Percentiles rank a stretch among this genome's conserved stretches.
Evolutionary conservation across 1,140 invertebrate species (phyloP).

Genomic region (Drosophila sp.): DNA sequence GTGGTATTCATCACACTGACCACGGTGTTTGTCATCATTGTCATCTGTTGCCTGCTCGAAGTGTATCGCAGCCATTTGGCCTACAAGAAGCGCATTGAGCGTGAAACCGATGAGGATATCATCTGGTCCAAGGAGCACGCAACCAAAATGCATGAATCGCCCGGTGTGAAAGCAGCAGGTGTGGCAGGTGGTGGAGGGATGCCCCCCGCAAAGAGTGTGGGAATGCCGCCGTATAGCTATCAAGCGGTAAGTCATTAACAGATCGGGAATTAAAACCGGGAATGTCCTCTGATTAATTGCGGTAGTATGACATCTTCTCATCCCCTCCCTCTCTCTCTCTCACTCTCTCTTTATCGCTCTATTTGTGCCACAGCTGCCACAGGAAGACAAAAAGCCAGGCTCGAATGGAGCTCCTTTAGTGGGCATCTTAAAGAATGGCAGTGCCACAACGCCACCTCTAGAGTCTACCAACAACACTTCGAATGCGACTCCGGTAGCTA

Average conservation of each 20-base stretch:
- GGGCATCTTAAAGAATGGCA: constrained; percentile 81
- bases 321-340: background rate
- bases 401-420: constrained; percentile 73
- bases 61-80: constrained; percentile 87
- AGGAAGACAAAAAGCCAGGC: constrained; percentile 78
- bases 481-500: constrained; percentile 25
- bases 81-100: constrained; percentile 87
- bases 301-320: too few species aligned
- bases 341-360: background rate
- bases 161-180: constrained; percentile 68
- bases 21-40: constrained; percentile 87
- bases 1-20: constrained; percentile 89
- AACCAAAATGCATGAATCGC: constrained; percentile 85
- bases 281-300: background rate
- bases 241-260: constrained; percentile 75
- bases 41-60: constrained; percentile 87
- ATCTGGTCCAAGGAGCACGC: constrained; percentile 87
- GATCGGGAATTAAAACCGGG: background rate
- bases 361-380: constrained; percentile 62
- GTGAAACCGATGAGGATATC: constrained; percentile 88
- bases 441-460: constrained; percentile 38
- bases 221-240: constrained; percentile 68
- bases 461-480: constrained; percentile 47
- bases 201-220: background rate
- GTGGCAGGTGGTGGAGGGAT: background rate